Evolutionary conservation across 2,888 invertebrate species (phyloP).

Genomic region (Drosophila siamana): DNA sequence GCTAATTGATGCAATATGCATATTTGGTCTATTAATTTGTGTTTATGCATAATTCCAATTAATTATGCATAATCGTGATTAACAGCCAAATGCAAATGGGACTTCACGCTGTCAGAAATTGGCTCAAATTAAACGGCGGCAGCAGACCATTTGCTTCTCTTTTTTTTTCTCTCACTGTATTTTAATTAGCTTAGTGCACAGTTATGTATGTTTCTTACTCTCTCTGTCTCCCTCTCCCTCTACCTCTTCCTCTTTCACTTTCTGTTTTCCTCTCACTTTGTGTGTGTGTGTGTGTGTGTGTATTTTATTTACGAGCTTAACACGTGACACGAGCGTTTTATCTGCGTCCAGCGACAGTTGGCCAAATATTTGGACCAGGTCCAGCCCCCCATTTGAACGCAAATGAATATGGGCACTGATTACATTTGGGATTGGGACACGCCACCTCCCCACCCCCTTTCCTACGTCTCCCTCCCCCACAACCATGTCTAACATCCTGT

Average conservation of each 20-base stretch:
- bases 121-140: conserved; percentile 56
- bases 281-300: conserved; percentile 27
- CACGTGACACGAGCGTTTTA: conserved; percentile 60
- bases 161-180: conserved; percentile 54
- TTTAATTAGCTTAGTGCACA: conserved; percentile 48
- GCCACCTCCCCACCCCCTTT: neutral
- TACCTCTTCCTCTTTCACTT: no score
- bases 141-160: conserved; percentile 5
- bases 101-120: conserved; percentile 24
- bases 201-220: neutral
- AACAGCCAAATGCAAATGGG: conserved; percentile 77
- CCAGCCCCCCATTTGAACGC: conserved; percentile 33
- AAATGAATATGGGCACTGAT: conserved; percentile 62
- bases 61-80: conserved; percentile 81
- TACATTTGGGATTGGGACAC: conserved; percentile 59
- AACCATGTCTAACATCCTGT: no score
- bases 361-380: conserved; percentile 39
- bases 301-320: conserved; percentile 61
- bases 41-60: conserved; percentile 78
- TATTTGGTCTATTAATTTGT: conserved; percentile 81
- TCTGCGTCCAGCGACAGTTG: conserved; percentile 57
- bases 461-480: no score
- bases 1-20: conserved; percentile 77
- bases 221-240: neutral
- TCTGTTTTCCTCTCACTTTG: no score